Conservation (phyloP, 2,797 vertebrate species). For the Balearica regulorum region DNA sequence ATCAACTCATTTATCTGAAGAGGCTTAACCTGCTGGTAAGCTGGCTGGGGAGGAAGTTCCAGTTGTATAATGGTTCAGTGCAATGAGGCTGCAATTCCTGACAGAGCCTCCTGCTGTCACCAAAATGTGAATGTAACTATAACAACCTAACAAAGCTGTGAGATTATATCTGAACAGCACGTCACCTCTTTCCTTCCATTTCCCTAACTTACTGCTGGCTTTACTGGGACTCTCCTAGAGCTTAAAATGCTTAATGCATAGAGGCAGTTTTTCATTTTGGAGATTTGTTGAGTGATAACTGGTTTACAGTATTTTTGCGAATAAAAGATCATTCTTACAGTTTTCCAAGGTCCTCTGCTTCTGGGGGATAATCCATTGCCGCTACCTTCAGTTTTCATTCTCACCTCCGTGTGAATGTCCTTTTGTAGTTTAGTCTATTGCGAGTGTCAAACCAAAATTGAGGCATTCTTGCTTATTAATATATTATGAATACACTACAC, state of each 20-base stretch:
- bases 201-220: not conserved
- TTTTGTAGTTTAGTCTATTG: not conserved
- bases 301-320: not conserved
- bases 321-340: not conserved
- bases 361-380: not conserved
- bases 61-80: not conserved
- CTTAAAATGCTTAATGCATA: not conserved
- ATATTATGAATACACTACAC: not conserved
- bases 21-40: not conserved
- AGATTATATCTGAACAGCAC: not conserved
- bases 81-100: not conserved
- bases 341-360: not conserved
- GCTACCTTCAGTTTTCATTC: not conserved
- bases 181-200: not conserved
- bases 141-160: not conserved
- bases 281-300: not conserved
- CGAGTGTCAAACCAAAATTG: conserved; percentile 5
- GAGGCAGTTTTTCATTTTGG: not conserved
- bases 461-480: conserved; percentile 21
- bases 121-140: not conserved
- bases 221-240: not conserved
- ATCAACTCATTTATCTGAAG: not conserved
- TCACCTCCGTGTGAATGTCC: not conserved
- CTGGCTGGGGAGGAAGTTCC: not conserved
- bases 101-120: not conserved